These are phyloP conservation scores for Columbina picui DNA, from an alignment of 2,113 vertebrate genomes.

Conservation along the genomic window DNA sequence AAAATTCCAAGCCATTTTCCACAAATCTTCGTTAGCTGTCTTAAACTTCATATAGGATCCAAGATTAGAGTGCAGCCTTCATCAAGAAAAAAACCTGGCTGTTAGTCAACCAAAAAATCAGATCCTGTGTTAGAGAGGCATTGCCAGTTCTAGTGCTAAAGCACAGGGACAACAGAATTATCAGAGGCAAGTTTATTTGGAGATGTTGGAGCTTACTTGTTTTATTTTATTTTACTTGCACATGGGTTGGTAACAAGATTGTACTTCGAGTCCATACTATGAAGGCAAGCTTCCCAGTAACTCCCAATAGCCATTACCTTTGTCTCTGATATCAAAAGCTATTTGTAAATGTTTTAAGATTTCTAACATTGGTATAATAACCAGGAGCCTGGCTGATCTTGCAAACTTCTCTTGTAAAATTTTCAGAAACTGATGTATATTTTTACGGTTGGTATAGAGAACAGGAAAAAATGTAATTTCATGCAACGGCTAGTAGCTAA, in stretches of 20 bases:
- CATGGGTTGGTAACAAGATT: neutral
- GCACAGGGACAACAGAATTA: neutral
- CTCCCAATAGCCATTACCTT: neutral
- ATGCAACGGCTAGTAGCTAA: neutral
- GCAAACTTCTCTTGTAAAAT: neutral
- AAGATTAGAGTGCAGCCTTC: neutral
- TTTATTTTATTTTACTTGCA: neutral
- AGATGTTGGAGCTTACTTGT: neutral
- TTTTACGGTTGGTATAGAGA: neutral
- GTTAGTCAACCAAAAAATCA: rapidly evolving
- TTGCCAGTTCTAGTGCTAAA: neutral
- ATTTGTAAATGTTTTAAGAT: neutral
- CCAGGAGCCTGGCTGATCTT: neutral
- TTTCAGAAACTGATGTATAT: neutral
- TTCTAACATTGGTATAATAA: neutral
- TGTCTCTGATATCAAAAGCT: neutral
- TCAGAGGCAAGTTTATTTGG: neutral
- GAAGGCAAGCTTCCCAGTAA: neutral
- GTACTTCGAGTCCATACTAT: neutral
- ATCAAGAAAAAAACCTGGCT: neutral
- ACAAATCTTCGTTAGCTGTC: neutral
- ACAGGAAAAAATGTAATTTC: neutral
- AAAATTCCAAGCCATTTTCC: neutral
- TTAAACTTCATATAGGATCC: neutral
- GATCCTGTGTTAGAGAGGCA: neutral